Percentiles rank a stretch among this genome's conserved stretches.
Evolutionary conservation across 2,797 vertebrate species (phyloP).

Genomic region (Myiotriccus ornatus): DNA sequence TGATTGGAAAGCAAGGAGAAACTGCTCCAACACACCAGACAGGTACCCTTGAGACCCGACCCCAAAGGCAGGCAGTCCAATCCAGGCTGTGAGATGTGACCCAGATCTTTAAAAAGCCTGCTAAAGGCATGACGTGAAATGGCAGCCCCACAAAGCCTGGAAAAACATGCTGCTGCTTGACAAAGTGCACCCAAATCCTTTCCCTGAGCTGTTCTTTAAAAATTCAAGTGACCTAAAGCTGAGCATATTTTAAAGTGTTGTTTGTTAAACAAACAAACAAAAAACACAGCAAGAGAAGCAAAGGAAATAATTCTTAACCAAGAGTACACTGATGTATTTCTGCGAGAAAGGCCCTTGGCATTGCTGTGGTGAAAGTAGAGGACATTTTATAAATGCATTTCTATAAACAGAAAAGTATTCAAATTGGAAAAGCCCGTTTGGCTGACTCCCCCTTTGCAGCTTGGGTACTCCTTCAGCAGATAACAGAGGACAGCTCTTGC

Average conservation of each 20-base stretch:
- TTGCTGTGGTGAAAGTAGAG: neutral
- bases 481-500: slow-evolving; percentile 14
- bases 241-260: neutral
- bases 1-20: neutral
- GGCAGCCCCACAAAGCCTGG: neutral
- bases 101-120: neutral
- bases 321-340: neutral
- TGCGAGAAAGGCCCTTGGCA: neutral
- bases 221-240: neutral
- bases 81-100: neutral
- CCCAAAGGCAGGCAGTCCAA: neutral
- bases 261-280: neutral
- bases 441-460: neutral
- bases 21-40: neutral
- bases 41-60: neutral
- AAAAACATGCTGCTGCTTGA: neutral
- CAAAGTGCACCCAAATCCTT: neutral
- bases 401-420: neutral
- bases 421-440: neutral
- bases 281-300: neutral
- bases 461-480: neutral
- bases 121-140: neutral
- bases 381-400: neutral
- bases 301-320: neutral
- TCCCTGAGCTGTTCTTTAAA: neutral